phyloP scores from a whole-genome alignment of 2,888 invertebrate species.

The Colostygia pectinataria region DNA sequence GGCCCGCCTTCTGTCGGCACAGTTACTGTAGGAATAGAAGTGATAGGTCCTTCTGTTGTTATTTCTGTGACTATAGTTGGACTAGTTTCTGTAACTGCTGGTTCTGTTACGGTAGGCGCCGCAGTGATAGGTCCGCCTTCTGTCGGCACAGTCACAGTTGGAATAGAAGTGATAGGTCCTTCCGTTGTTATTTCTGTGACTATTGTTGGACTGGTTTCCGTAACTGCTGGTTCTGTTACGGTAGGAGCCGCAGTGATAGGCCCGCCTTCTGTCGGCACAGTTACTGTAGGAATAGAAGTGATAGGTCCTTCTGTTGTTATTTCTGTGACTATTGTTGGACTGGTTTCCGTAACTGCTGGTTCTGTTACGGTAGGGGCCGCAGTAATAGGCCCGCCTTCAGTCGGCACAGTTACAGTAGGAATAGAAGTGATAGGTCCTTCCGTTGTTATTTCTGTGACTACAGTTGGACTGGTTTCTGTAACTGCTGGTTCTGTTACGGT shows the following conservation, averaged over 20 bases:
- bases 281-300: not conserved
- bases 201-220: not conserved
- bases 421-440: no score
- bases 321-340: not conserved
- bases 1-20: no score
- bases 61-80: not conserved
- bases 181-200: not conserved
- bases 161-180: not conserved
- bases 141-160: not conserved
- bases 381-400: not conserved
- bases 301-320: not conserved
- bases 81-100: not conserved
- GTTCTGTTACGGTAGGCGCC: not conserved
- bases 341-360: not conserved
- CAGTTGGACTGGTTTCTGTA: no score
- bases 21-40: not conserved
- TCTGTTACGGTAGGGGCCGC: not conserved
- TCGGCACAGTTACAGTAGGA: no score
- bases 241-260: not conserved
- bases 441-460: no score
- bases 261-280: not conserved
- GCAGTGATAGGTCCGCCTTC: not conserved
- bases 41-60: not conserved
- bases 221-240: not conserved
- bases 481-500: no score